phyloP scores from a whole-genome alignment of 35 echinoderm and acorn worm genomes.

The Anneissia japonica region DNA sequence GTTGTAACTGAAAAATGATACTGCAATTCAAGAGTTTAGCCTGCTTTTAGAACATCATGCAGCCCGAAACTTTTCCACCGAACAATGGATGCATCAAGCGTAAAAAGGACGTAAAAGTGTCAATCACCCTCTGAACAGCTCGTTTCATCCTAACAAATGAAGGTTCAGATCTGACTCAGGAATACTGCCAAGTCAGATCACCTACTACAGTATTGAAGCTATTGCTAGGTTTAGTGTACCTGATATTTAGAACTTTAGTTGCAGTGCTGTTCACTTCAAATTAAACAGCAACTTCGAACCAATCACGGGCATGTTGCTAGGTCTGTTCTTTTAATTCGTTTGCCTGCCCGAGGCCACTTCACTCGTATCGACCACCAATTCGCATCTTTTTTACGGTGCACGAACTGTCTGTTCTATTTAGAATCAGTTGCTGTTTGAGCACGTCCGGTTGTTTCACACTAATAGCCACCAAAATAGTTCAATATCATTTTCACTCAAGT shows the following conservation, averaged over 20 bases:
- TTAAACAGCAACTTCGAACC: neutral
- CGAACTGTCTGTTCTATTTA: neutral
- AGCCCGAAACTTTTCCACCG: neutral
- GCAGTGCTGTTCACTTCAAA: neutral
- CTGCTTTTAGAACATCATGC: neutral
- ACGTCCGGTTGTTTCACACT: neutral
- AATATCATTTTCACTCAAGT: neutral
- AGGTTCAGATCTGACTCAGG: neutral
- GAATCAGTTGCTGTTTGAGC: neutral
- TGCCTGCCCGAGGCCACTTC: neutral
- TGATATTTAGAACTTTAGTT: too few relatives aligned
- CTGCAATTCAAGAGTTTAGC: neutral
- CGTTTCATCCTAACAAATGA: neutral
- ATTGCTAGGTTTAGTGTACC: neutral
- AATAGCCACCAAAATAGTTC: neutral
- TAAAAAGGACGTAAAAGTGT: neutral
- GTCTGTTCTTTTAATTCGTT: neutral
- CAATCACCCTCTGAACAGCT: neutral
- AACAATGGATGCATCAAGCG: neutral
- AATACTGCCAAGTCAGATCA: neutral
- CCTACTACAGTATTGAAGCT: neutral
- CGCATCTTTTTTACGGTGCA: neutral
- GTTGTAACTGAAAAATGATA: neutral
- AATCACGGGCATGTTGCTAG: neutral
- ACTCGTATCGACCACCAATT: neutral